A percentile compares a stretch with the other conserved stretches of the same genome.
Evolutionary conservation across 2,797 vertebrate genomes (phyloP).

Genomic region (Hyperoplus lanceolatus): DNA sequence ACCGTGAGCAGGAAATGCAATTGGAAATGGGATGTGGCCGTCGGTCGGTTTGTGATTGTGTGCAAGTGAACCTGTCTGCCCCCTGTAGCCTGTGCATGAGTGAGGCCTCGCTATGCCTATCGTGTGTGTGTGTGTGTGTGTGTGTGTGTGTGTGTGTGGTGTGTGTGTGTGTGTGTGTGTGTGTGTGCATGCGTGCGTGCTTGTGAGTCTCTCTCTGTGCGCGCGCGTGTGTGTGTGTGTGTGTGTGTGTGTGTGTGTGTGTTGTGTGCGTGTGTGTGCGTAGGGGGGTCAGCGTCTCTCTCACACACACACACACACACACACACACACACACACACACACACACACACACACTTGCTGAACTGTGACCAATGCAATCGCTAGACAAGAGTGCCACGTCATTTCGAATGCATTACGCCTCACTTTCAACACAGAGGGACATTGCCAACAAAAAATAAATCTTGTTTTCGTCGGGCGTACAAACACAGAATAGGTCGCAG

Average conservation of each 20-base stretch:
- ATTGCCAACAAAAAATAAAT: slow-evolving; percentile 44
- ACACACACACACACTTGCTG: slow-evolving; percentile 45
- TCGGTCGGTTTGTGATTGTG: slow-evolving; percentile 68
- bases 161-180: no score
- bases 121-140: slow-evolving; percentile 11
- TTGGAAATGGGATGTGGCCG: slow-evolving; percentile 74
- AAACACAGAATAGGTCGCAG: slow-evolving; percentile 56
- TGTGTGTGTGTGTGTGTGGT: no score
- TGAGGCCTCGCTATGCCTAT: slow-evolving; percentile 60
- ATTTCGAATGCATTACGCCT: slow-evolving; percentile 68
- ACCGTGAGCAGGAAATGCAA: slow-evolving; percentile 65
- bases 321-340: slow-evolving; percentile 40
- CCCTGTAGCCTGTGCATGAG: slow-evolving; percentile 57
- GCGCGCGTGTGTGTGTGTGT: no score
- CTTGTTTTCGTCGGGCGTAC: slow-evolving; percentile 37
- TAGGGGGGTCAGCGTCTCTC: slow-evolving; percentile 39
- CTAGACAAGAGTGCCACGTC: slow-evolving; percentile 49
- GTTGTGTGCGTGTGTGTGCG: no score
- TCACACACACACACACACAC: slow-evolving; percentile 34
- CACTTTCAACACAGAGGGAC: slow-evolving; percentile 49
- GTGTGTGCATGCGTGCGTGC: no score
- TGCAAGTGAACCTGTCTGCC: slow-evolving; percentile 75
- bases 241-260: no score
- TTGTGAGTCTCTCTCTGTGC: no score
- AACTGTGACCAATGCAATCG: slow-evolving; percentile 73